A percentile compares a stretch with the other conserved stretches of the same genome.
Evolutionary conservation across 1,140 invertebrate species (phyloP).

Genomic region (Papilio polytes): DNA sequence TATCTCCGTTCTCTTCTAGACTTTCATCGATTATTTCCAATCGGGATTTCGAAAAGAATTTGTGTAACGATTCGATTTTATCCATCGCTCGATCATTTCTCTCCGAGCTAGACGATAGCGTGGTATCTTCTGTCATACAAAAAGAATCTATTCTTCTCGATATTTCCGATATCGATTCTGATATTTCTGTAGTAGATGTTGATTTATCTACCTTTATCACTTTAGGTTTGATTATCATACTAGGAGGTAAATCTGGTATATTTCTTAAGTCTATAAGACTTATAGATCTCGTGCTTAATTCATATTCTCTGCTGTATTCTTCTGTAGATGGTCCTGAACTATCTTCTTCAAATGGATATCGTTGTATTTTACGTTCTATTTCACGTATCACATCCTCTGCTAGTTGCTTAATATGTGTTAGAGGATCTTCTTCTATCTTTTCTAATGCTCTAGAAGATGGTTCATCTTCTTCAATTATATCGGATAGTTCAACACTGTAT

Average conservation of each 20-base stretch:
- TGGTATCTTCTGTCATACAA: conserved; percentile 74
- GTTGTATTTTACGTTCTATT: conserved; percentile 68
- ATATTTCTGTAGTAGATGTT: conserved; percentile 75
- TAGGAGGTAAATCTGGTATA: conserved; percentile 77
- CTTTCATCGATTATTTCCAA: conserved; percentile 78
- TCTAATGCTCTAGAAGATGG: conserved; percentile 65
- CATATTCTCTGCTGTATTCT: conserved; percentile 67
- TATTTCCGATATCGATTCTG: conserved; percentile 67
- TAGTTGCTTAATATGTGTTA: conserved; percentile 49
- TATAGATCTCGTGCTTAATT: conserved; percentile 69
- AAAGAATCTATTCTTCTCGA: conserved; percentile 66
- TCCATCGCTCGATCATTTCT: conserved; percentile 69
- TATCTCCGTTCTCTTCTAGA: conserved; percentile 67
- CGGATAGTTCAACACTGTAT: conserved; percentile 75
- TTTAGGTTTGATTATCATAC: conserved; percentile 73
- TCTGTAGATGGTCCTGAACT: conserved; percentile 61
- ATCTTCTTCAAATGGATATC: conserved; percentile 55
- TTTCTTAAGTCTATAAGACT: conserved; percentile 74
- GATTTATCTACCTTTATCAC: conserved; percentile 70
- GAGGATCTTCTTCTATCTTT: conserved; percentile 58
- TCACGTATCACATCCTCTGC: conserved; percentile 70
- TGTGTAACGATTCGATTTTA: conserved; percentile 74
- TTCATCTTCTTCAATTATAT: conserved; percentile 80
- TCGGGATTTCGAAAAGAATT: conserved; percentile 74
- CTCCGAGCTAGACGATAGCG: conserved; percentile 59